These are phyloP conservation scores for Bostrychus sinensis DNA, from an alignment of 2,113 vertebrate species.

Conservation along the genomic window DNA sequence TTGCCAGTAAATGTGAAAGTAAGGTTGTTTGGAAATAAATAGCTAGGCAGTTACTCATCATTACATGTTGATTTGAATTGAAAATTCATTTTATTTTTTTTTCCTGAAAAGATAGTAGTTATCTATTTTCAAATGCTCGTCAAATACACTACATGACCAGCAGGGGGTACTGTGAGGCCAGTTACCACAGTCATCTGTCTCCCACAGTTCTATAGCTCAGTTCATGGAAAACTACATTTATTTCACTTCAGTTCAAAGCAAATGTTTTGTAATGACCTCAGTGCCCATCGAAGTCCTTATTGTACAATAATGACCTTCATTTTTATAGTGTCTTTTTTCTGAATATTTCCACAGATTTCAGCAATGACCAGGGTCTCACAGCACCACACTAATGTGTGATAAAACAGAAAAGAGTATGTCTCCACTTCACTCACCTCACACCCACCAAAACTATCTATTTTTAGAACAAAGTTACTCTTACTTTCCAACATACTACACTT, in stretches of 20 bases:
- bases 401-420: conserved; percentile 10
- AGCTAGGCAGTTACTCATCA: no score
- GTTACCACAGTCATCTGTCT: not conserved
- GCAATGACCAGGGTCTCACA: not conserved
- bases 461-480: conserved; percentile 32
- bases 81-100: no score
- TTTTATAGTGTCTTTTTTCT: not conserved
- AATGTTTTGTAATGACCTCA: no score
- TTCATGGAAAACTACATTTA: no score
- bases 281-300: no score
- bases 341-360: not conserved
- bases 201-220: no score
- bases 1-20: not conserved
- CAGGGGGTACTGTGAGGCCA: conserved; percentile 55
- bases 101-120: no score
- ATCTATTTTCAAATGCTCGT: not conserved
- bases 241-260: no score
- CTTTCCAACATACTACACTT: conserved; percentile 13
- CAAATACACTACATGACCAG: conserved; percentile 30
- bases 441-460: conserved; percentile 37
- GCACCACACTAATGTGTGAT: not conserved
- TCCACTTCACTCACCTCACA: conserved; percentile 27
- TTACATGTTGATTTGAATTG: no score
- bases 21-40: not conserved
- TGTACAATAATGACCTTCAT: not conserved